Conservation (phyloP, 2,888 invertebrate species). For the Heliconius sara region DNA sequence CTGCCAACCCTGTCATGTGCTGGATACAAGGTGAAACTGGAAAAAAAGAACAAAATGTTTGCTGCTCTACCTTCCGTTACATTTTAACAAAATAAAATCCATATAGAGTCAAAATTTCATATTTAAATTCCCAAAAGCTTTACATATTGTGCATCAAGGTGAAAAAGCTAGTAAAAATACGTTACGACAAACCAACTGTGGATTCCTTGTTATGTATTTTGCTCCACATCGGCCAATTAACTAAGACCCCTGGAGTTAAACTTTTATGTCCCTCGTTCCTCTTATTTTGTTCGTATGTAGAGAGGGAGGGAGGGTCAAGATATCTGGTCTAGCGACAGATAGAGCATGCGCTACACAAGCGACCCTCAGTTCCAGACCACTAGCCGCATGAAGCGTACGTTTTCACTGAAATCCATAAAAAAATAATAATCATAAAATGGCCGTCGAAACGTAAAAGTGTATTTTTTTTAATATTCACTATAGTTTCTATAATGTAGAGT, state of each 20-base stretch:
- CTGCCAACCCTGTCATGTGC: not conserved
- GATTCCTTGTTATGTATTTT: conserved; percentile 62
- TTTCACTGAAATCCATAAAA: conserved; percentile 8
- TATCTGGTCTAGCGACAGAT: conserved; percentile 59
- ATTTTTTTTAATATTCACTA: conserved; percentile 32
- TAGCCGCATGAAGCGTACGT: conserved; percentile 30
- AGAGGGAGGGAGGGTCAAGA: conserved; percentile 55
- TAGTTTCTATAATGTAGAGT: not conserved
- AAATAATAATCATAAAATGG: conserved; percentile 3
- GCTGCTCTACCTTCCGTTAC: not conserved
- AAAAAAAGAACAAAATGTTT: not conserved
- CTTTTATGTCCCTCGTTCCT: conserved; percentile 40
- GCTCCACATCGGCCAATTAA: conserved; percentile 53
- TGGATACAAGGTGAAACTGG: not conserved
- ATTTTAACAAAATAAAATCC: not conserved
- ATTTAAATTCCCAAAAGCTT: not conserved
- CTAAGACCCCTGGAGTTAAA: conserved; percentile 50
- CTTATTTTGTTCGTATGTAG: conserved; percentile 32
- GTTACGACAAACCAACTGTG: conserved; percentile 72
- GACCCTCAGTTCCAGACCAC: conserved; percentile 49
- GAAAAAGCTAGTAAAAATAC: conserved; percentile 41
- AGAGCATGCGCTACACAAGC: conserved; percentile 69
- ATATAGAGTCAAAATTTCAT: not conserved
- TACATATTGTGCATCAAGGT: conserved; percentile 18
- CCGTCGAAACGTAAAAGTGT: conserved; percentile 17